Evolutionary conservation across 2,797 vertebrate genomes (phyloP), one percentile per base, ranked within the genome.

Genomic region (Agapornis canus): DNA sequence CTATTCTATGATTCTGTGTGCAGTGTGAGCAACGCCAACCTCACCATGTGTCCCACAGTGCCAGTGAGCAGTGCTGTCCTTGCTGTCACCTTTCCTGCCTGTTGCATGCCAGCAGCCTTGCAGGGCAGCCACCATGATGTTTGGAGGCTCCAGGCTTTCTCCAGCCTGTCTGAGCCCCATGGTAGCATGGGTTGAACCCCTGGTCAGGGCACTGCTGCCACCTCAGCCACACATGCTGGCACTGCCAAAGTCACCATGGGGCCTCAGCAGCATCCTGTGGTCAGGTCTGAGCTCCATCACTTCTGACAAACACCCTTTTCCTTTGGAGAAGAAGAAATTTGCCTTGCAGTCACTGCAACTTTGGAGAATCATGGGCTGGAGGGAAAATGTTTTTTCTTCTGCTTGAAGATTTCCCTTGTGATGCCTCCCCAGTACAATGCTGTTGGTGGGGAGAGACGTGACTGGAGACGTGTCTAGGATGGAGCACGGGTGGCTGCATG

Each of bases 1-100:
- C 37, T 39, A 39, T 39, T 39, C 37, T 39, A 39, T 39, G 37
- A 39, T 39, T 39, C 37, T 39, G 11, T 39, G 39, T 4, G 11
- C 39, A 39, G 42, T 0, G 0, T 31, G 47, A 73, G 39, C 0
- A 0, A 35, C 60, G 49, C 43, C 0, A 5, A 8, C 37, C 56
- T 72, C 4, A 0, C 64, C 9, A 0, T 3, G 14, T 5, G 2
- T 76, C 18, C 22, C n/a, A 20, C 45, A 32, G 70, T 82, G 52
- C 43, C 0, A 1, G 6, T 47, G 64, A 80, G 68, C 77, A 64
- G 31, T 9, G 65, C 15, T 56, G 69, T 63, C 48, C 31, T 22
- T 43, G 52, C 51, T 32, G 25, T 22, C 3, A 1, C 31, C 27
- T 54, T 52, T 70, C 52, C 66, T 0, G 10, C 76, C 61, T 78